phyloP scores from a whole-genome alignment of 2,797 vertebrate genomes.

The Mus spretus region DNA sequence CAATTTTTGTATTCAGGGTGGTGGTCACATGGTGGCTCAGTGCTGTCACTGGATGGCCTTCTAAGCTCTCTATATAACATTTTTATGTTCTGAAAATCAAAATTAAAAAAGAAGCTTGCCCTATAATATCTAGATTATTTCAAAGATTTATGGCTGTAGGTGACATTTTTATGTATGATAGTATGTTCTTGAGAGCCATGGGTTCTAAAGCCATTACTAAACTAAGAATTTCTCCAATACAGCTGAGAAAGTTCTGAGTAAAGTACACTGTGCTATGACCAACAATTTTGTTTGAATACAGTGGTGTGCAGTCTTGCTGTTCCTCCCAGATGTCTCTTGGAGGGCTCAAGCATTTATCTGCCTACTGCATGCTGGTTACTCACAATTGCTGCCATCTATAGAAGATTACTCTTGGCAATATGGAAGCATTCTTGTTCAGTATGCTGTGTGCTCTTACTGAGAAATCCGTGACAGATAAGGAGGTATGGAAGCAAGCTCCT shows the following conservation, averaged over 20 bases:
- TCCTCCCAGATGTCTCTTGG: neutral
- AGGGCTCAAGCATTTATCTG: neutral
- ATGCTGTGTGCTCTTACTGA: neutral
- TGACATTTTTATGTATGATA: conserved; percentile 3
- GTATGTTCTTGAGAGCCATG: neutral
- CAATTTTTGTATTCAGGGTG: neutral
- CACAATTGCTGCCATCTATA: neutral
- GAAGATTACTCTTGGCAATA: neutral
- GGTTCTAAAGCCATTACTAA: neutral
- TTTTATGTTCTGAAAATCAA: conserved; percentile 7
- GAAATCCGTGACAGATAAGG: neutral
- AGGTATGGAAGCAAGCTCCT: neutral
- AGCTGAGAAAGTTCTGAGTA: neutral
- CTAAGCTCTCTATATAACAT: neutral
- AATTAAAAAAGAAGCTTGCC: neutral
- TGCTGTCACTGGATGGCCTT: neutral
- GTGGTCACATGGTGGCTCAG: neutral
- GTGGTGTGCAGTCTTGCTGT: neutral
- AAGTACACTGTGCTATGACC: neutral
- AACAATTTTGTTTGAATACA: neutral
- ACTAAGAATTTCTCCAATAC: conserved; percentile 3
- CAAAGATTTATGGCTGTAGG: neutral
- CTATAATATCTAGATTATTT: neutral
- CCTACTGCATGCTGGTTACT: neutral
- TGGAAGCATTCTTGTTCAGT: neutral